These are phyloP conservation scores for Siderastrea siderea DNA, from an alignment of 92 coral and sea anemone species.

Conservation along the genomic window DNA sequence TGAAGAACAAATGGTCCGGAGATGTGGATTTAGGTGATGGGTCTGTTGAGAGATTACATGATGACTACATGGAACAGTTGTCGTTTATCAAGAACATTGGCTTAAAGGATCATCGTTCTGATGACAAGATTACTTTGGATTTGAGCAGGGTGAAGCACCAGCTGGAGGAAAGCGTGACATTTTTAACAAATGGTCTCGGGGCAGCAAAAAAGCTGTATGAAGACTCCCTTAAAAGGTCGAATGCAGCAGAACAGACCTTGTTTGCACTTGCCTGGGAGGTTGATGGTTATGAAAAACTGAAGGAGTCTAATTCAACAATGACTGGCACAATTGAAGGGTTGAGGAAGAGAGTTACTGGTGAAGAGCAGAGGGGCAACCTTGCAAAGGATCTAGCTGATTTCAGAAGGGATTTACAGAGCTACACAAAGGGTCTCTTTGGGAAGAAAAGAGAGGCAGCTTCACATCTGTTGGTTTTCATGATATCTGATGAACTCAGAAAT, in stretches of 20 bases:
- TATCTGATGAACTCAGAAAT: slow-evolving; percentile 29
- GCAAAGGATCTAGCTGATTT: not conserved
- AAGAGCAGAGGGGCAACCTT: not conserved
- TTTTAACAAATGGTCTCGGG: not conserved
- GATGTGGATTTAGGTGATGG: too few relatives aligned
- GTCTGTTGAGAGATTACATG: too few relatives aligned
- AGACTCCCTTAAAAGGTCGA: too few relatives aligned
- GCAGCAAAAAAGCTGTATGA: not conserved
- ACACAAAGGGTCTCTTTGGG: not conserved
- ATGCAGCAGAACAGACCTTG: not conserved
- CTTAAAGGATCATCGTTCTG: too few relatives aligned
- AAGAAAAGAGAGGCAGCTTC: slow-evolving; percentile 39
- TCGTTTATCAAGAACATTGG: too few relatives aligned
- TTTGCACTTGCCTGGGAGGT: not conserved
- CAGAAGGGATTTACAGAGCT: not conserved
- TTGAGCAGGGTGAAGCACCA: not conserved
- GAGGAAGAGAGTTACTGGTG: too few relatives aligned
- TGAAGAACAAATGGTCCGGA: too few relatives aligned
- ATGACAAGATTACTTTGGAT: too few relatives aligned
- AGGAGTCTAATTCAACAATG: too few relatives aligned
- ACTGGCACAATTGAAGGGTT: too few relatives aligned
- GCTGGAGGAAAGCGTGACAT: not conserved
- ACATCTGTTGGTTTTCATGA: slow-evolving; percentile 49
- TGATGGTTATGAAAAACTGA: not conserved
- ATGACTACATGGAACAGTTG: too few relatives aligned